A percentile compares a stretch with the other conserved stretches of the same genome.
phyloP scores from a whole-genome alignment of 2,113 vertebrate genomes.

The Dromaius novaehollandiae region DNA sequence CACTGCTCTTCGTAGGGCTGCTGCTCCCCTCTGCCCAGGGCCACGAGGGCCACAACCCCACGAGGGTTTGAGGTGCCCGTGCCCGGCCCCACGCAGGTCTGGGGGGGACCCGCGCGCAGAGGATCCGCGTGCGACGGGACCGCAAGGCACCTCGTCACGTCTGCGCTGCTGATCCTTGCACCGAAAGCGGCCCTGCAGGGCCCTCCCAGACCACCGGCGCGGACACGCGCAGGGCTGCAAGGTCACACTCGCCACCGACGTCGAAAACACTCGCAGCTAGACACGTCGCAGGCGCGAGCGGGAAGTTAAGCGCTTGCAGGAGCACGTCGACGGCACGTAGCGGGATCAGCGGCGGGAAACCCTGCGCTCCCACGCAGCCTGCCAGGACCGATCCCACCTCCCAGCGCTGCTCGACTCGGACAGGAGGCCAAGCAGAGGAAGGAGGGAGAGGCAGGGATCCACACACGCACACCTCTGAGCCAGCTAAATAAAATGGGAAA shows the following conservation, averaged over 20 bases:
- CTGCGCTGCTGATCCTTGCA: neutral
- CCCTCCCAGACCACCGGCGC: neutral
- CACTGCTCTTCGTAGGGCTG: no score
- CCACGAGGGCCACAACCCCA: no score
- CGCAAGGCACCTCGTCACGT: neutral
- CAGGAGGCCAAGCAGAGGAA: no score
- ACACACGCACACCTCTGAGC: no score
- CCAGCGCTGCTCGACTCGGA: neutral
- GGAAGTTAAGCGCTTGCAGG: neutral
- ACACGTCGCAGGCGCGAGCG: neutral
- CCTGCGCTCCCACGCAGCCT: neutral
- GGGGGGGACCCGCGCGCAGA: accelerated
- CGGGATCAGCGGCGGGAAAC: neutral
- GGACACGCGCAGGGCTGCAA: no score
- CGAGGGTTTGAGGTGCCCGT: no score
- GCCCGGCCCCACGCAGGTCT: no score
- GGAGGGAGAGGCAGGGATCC: no score
- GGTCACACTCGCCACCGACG: accelerated
- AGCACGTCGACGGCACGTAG: neutral
- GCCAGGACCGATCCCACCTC: neutral
- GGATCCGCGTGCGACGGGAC: neutral
- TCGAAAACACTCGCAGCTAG: neutral
- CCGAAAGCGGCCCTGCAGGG: accelerated
- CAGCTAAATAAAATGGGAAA: neutral
- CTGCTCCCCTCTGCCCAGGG: no score